Conservation (phyloP, 2,888 invertebrate genomes). For the Celastrina argiolus region DNA sequence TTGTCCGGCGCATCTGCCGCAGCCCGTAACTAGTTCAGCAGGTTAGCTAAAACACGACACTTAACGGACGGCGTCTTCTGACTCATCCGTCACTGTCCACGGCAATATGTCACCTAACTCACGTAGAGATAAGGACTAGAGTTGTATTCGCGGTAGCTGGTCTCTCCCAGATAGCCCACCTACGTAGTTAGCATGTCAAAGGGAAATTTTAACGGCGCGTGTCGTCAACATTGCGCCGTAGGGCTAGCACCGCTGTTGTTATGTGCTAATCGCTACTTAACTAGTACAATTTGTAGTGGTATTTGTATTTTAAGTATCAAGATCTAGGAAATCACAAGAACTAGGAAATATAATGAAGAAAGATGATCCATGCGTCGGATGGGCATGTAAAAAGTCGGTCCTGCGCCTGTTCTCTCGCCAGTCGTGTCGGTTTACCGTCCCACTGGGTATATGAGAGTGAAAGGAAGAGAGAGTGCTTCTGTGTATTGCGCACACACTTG, state of each 20-base stretch:
- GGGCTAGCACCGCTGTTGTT: background rate
- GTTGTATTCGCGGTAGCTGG: background rate
- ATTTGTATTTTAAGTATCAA: too few relatives aligned
- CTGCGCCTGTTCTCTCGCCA: too few relatives aligned
- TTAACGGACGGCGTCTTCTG: background rate
- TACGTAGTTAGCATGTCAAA: constrained; percentile 5
- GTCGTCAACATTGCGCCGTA: background rate
- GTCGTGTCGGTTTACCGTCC: too few relatives aligned
- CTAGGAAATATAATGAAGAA: too few relatives aligned
- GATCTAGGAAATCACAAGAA: too few relatives aligned
- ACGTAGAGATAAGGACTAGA: background rate
- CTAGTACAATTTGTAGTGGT: too few relatives aligned
- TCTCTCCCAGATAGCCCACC: constrained; percentile 9
- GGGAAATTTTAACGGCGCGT: constrained; percentile 4
- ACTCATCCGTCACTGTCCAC: background rate
- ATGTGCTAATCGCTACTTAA: too few relatives aligned
- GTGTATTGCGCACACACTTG: too few relatives aligned
- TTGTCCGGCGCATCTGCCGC: background rate
- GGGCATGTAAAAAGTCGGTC: too few relatives aligned
- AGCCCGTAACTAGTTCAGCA: background rate
- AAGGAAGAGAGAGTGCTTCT: too few relatives aligned
- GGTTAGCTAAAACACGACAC: constrained; percentile 1
- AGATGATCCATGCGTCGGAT: too few relatives aligned
- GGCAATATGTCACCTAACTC: background rate
- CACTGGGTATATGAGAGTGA: too few relatives aligned